Conservation (phyloP, 1,140 invertebrate species). For the Drosophila elegans region DNA sequence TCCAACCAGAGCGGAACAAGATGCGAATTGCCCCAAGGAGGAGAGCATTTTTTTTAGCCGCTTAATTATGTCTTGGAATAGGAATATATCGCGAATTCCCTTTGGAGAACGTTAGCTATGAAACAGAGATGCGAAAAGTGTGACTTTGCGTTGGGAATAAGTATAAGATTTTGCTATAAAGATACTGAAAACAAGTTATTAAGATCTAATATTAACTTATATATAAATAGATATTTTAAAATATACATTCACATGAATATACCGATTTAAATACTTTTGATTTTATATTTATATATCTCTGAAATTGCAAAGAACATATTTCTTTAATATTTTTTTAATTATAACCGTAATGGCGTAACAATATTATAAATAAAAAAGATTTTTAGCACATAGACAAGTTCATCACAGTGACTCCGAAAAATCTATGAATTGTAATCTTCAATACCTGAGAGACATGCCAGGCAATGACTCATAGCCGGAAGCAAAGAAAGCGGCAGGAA, state of each 20-base stretch:
- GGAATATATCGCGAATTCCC: constrained; percentile 39
- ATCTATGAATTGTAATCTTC: constrained; percentile 5
- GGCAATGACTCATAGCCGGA: constrained; percentile 51
- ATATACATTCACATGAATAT: no score
- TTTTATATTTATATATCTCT: no score
- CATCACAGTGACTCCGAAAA: constrained; percentile 5
- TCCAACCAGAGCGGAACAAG: constrained; percentile 42
- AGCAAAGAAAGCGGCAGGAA: constrained; percentile 72
- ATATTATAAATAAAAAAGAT: no score
- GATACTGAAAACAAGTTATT: neutral
- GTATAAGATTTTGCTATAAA: no score
- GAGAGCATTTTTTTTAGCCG: constrained; percentile 23
- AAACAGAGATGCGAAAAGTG: constrained; percentile 15
- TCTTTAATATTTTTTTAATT: no score
- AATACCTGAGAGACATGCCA: constrained; percentile 17
- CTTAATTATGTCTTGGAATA: constrained; percentile 63
- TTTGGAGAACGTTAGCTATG: neutral
- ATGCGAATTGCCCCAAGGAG: constrained; percentile 29
- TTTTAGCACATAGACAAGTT: no score
- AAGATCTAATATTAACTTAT: no score
- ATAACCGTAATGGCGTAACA: no score
- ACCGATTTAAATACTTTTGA: no score
- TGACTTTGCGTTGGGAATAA: no score
- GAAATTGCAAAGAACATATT: no score
- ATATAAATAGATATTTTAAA: no score